Evolutionary conservation across 2,113 vertebrate genomes (phyloP).

Genomic region (Bubo blakistoni): DNA sequence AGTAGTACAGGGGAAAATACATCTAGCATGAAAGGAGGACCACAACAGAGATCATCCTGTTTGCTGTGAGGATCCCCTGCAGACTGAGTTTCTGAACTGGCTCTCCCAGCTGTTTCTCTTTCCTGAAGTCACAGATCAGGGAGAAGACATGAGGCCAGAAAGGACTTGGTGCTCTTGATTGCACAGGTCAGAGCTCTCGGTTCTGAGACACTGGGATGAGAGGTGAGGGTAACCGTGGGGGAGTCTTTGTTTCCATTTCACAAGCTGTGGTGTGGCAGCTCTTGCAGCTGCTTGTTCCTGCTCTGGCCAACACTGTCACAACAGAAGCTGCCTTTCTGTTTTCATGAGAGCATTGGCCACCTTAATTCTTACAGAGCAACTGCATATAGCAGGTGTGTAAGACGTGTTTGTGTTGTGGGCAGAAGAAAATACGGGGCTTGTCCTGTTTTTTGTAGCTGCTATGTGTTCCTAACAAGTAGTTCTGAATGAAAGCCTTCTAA

Average conservation of each 20-base stretch:
- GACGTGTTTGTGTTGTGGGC: neutral
- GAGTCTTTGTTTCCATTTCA: neutral
- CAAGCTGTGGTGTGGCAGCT: neutral
- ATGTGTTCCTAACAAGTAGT: neutral
- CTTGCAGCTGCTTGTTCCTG: neutral
- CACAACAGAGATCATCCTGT: fast-evolving
- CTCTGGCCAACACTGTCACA: neutral
- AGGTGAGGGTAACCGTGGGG: fast-evolving
- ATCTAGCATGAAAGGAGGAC: neutral
- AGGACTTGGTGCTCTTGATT: neutral
- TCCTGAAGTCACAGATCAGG: neutral
- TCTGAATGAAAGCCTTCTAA: neutral
- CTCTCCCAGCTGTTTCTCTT: neutral
- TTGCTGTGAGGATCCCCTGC: neutral
- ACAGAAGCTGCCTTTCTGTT: neutral
- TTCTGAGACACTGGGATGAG: neutral
- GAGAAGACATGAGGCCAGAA: neutral
- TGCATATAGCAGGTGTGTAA: neutral
- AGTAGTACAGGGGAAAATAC: neutral
- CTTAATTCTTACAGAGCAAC: neutral
- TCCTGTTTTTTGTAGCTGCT: neutral
- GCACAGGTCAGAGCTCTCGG: neutral
- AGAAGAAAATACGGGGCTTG: neutral
- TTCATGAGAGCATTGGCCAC: neutral
- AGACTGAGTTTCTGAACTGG: neutral